Conservation (phyloP, 2,797 vertebrate genomes). For the Notolabrus celidotus region DNA sequence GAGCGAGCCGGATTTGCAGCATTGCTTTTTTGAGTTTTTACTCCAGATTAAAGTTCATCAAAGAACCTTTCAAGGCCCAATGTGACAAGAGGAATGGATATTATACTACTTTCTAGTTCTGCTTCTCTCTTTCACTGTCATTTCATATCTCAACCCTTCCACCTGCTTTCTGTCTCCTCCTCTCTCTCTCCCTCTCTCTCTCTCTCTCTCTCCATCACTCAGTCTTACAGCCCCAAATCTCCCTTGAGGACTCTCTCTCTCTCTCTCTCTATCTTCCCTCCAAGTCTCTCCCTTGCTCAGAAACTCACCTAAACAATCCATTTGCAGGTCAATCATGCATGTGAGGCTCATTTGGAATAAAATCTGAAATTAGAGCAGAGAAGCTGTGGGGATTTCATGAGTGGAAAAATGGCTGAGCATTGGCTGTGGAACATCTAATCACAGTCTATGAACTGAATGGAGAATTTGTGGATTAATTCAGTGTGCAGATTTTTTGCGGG, state of each 20-base stretch:
- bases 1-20: slow-evolving; percentile 60
- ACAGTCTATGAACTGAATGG: background rate
- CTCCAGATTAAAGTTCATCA: slow-evolving; percentile 19
- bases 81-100: too few relatives aligned
- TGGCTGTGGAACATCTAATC: background rate
- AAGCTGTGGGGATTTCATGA: slow-evolving; percentile 27
- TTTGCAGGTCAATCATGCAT: slow-evolving; percentile 38
- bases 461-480: background rate
- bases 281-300: slow-evolving; percentile 10
- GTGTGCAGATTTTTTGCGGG: too few relatives aligned
- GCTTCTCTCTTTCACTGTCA: slow-evolving; percentile 14
- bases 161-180: slow-evolving; percentile 63
- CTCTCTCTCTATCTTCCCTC: too few relatives aligned
- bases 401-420: background rate
- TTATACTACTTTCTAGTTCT: slow-evolving; percentile 1
- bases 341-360: slow-evolving; percentile 38
- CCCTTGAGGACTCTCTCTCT: slow-evolving; percentile 16
- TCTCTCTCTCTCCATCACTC: slow-evolving; percentile 36
- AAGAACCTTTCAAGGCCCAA: slow-evolving; percentile 17
- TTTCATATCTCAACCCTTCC: too few relatives aligned
- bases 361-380: slow-evolving; percentile 32
- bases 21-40: slow-evolving; percentile 39
- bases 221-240: slow-evolving; percentile 33
- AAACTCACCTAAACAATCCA: slow-evolving; percentile 25
- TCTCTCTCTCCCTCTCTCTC: slow-evolving; percentile 37